phyloP scores from a whole-genome alignment of 1,140 invertebrate species.

The Neodiprion lecontei region DNA sequence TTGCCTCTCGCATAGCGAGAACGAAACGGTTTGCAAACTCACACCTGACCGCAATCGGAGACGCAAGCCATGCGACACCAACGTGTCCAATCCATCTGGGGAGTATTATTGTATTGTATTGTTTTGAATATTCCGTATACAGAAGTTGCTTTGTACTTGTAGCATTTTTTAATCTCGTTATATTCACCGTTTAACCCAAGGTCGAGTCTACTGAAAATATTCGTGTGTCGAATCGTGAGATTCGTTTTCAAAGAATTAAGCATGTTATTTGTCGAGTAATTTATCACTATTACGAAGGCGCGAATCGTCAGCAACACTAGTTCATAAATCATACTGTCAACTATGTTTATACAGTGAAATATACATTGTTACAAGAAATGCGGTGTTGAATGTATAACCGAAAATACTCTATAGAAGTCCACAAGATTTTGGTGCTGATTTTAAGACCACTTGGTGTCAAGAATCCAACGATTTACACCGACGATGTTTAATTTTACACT shows the following conservation, averaged over 20 bases:
- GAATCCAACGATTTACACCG: no score
- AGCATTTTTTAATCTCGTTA: neutral
- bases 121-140: neutral
- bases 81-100: constrained; percentile 4
- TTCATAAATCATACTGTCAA: no score
- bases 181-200: neutral
- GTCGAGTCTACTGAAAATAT: neutral
- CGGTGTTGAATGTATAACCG: no score
- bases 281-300: neutral
- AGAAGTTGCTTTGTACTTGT: neutral
- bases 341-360: no score
- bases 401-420: no score
- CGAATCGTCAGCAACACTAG: no score
- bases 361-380: no score
- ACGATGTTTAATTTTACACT: no score
- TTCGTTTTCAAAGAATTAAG: neutral
- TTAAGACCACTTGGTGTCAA: no score
- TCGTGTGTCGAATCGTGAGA: neutral
- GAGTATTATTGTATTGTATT: constrained; percentile 4
- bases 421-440: no score
- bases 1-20: no score
- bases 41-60: constrained; percentile 48
- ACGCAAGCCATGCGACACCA: constrained; percentile 32
- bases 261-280: neutral
- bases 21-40: constrained; percentile 27